phyloP scores from a whole-genome alignment of 2,888 invertebrate genomes.

The Cataglyphis altisquamis region DNA sequence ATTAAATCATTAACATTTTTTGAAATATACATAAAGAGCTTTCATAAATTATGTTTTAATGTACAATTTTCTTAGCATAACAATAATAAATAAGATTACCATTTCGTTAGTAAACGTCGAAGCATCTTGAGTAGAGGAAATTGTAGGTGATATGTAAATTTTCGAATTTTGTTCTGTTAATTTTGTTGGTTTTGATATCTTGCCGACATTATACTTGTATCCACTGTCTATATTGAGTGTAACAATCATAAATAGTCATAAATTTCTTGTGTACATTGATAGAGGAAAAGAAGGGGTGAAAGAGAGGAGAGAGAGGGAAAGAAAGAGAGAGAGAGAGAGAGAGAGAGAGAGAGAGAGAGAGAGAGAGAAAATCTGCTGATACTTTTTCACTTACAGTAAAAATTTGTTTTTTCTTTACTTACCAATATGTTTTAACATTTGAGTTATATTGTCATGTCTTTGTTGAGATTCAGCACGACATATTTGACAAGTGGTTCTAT shows the following conservation, averaged over 20 bases:
- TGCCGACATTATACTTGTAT: neutral
- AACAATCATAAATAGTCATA: neutral
- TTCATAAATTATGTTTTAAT: neutral
- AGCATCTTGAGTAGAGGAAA: conserved; percentile 1
- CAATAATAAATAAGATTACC: conserved; percentile 4
- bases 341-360: too few relatives aligned
- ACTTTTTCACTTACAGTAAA: neutral
- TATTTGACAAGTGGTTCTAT: neutral
- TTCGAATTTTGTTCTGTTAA: neutral
- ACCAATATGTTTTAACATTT: neutral
- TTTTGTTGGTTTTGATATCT: neutral
- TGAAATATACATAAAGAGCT: neutral
- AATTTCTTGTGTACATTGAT: neutral
- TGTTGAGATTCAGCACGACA: neutral
- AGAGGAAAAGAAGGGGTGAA: too few relatives aligned
- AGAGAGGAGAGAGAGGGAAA: too few relatives aligned
- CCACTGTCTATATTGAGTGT: neutral
- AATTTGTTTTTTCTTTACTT: neutral
- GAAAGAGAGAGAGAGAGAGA: too few relatives aligned
- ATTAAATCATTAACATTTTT: neutral
- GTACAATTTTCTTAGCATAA: neutral
- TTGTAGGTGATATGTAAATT: neutral
- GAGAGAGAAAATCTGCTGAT: neutral
- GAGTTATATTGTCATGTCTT: neutral
- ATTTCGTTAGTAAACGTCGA: conserved; percentile 29